Conservation (phyloP, 2,888 invertebrate species). For the Ditylenchus weischeri region DNA sequence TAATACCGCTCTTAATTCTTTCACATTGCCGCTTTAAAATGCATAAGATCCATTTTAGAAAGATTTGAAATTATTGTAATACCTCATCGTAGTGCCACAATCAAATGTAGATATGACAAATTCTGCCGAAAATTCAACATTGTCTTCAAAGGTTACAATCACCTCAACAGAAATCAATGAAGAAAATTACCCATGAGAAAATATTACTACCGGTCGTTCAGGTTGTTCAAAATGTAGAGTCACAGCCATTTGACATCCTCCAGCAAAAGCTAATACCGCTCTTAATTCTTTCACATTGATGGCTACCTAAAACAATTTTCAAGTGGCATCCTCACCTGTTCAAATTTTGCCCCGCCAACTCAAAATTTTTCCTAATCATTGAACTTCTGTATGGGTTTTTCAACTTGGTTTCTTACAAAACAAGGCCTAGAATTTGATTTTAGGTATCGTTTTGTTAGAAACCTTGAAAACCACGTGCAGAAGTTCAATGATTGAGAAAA, state of each 20-base stretch:
- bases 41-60: no score
- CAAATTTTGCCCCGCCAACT: no score
- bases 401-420: no score
- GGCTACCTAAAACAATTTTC: slow-evolving; percentile 4
- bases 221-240: slow-evolving; percentile 24
- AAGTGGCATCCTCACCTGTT: not conserved
- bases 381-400: no score
- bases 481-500: no score
- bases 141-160: slow-evolving; percentile 23
- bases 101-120: slow-evolving; percentile 24
- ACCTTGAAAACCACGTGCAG: no score
- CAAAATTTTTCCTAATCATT: no score
- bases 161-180: not conserved
- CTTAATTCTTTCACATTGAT: slow-evolving; percentile 21
- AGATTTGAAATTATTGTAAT: no score
- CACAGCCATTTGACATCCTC: slow-evolving; percentile 14
- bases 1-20: slow-evolving; percentile 21
- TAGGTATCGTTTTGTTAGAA: no score
- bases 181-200: no score
- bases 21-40: not conserved
- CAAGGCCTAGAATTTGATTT: no score
- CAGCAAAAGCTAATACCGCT: slow-evolving; percentile 22
- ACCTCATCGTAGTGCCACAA: not conserved
- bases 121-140: slow-evolving; percentile 24
- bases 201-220: slow-evolving; percentile 14